Base-by-base conservation (phyloP, 2,888 invertebrate genomes). In the Hydropsyche betteni region DNA sequence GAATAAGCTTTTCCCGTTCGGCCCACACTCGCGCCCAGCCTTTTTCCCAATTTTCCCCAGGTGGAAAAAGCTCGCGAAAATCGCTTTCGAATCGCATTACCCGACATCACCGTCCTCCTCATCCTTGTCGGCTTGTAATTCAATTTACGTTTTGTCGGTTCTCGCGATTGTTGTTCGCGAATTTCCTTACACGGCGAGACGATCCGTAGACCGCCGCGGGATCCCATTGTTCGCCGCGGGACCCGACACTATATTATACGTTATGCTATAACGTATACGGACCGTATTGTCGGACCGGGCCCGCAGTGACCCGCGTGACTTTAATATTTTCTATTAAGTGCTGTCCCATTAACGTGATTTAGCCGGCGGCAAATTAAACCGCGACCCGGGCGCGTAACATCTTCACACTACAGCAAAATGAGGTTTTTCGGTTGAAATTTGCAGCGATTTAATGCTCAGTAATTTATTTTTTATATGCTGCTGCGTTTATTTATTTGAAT, bases 241-340 rank as follows among this genome's bases (percentile, higher is more conserved):
- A 58, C 16, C 24, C 68, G 10, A 8, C 8, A 68, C 74, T 16
- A 64, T 64, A 64, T 74, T 70, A n/a, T 55, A 10, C 55, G 55
- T 24, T 24, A 24, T 24, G 2, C 2, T 24, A 24, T 24, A 24
- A 24, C 24, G 24, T 24, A 24, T 24, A 24, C 24, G 24, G 24
- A 12, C 38, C 69, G 10, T 24, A 69, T 50, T 50, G 51, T 69
- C 7, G 24, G 51, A 24, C 38, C 55, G 6, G 51, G 14, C 14
- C 61, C 58, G 34, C 64, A 38, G 38, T 72, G 58, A 72, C 72
- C 72, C 72, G 52, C 4, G 10, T 36, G 24, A 36, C 61, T 58
- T 75, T 70, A 58, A 70, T 75, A 75, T 70, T 70, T 75, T 55
- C 61, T 70, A 50, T 70, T 75, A 75, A 75, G 75, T 75, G 75